Percentiles rank a stretch among this genome's conserved stretches.
These are phyloP conservation scores for Mylabris phalerata DNA, from an alignment of 1,140 invertebrate genomes.

Conservation along the genomic window DNA sequence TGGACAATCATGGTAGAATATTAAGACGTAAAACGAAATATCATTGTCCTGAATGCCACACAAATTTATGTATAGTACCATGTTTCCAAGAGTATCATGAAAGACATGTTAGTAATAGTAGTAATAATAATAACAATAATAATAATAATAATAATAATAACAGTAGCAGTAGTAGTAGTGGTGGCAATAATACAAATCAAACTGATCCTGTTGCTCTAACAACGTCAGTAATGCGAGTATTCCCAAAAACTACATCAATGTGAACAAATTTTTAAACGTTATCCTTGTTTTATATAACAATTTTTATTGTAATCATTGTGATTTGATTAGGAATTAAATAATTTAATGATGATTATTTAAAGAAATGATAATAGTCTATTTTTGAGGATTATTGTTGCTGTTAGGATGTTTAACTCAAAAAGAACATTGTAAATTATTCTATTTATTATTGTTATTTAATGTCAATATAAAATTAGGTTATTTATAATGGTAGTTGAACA, in stretches of 20 bases:
- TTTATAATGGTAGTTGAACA: no score
- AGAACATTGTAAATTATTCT: no score
- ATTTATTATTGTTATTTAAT: no score
- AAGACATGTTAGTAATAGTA: constrained; percentile 25
- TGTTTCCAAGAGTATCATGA: constrained; percentile 79
- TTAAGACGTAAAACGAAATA: constrained; percentile 79
- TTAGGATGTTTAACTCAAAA: no score
- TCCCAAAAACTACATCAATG: constrained; percentile 45
- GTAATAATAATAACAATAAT: no score
- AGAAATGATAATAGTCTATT: not conserved
- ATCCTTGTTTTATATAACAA: not conserved
- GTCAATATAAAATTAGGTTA: no score
- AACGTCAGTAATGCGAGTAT: constrained; percentile 37
- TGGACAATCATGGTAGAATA: constrained; percentile 70
- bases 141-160: not conserved
- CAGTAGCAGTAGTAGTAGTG: not conserved
- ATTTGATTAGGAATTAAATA: not conserved
- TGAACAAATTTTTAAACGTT: constrained; percentile 18
- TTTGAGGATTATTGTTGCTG: not conserved
- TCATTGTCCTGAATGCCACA: constrained; percentile 79
- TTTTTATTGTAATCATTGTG: not conserved
- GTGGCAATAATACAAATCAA: constrained; percentile 9
- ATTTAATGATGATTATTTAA: not conserved
- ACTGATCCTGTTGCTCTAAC: constrained; percentile 36
- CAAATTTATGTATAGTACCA: constrained; percentile 78